Conservation (phyloP, 35 echinoderm and acorn worm species). For the Ptychodera flava region DNA sequence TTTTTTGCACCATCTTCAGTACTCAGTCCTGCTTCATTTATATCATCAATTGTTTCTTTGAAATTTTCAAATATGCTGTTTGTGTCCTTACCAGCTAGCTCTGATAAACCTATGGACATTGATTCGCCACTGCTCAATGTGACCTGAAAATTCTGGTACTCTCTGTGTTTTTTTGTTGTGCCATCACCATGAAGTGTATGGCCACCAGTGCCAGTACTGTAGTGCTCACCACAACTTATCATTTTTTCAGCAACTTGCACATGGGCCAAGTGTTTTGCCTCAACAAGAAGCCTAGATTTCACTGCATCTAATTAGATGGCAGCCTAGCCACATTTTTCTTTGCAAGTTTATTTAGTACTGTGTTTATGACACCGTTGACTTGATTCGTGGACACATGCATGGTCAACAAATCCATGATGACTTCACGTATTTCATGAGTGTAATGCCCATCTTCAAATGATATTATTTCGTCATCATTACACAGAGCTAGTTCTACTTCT, state of each 20-base stretch:
- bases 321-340: constrained; percentile 2
- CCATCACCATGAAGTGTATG: constrained; percentile 39
- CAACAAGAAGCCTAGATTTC: constrained; percentile 15
- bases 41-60: constrained; percentile 27
- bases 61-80: constrained; percentile 16
- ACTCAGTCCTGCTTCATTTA: neutral
- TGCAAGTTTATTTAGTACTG: neutral
- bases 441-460: constrained; percentile 30
- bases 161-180: constrained; percentile 42
- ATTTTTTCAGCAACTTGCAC: constrained; percentile 11
- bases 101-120: constrained; percentile 26
- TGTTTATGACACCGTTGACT: constrained; percentile 24
- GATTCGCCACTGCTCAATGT: constrained; percentile 29
- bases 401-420: neutral
- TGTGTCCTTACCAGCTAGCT: neutral
- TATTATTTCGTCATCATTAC: constrained; percentile 5
- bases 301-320: constrained; percentile 11
- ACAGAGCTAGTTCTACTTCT: neutral
- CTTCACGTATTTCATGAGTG: neutral
- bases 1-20: constrained; percentile 10
- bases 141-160: constrained; percentile 45
- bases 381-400: constrained; percentile 6
- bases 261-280: neutral
- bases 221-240: neutral
- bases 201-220: neutral